Evolutionary conservation across 2,888 invertebrate genomes (phyloP).

Genomic region (Chalcis sispes): DNA sequence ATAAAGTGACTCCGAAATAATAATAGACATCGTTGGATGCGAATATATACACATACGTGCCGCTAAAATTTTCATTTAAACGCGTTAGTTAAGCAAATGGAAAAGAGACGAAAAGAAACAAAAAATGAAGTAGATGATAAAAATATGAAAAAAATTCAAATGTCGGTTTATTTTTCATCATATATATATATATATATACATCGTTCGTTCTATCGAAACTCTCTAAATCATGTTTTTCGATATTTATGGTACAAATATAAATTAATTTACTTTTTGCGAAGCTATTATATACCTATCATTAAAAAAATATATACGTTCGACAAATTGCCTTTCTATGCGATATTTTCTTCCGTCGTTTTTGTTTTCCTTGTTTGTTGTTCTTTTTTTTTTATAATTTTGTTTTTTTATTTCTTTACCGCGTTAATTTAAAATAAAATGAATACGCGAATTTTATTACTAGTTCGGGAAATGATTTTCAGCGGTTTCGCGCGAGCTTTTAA

Average conservation of each 20-base stretch:
- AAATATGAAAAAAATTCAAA: no score
- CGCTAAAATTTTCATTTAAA: no score
- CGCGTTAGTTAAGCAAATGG: no score
- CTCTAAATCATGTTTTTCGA: background rate
- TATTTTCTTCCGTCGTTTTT: background rate
- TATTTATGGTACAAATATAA: no score
- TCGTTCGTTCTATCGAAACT: background rate
- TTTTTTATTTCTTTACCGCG: background rate
- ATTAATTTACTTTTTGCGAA: no score
- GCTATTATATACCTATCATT: no score
- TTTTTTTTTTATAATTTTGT: background rate
- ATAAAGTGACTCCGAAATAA: constrained; percentile 51
- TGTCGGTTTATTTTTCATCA: no score
- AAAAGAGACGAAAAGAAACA: no score
- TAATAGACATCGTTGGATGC: constrained; percentile 50
- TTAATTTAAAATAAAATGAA: constrained; percentile 23
- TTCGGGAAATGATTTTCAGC: constrained; percentile 34
- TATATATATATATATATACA: constrained; percentile 2
- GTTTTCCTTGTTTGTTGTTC: background rate
- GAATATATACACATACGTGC: constrained; percentile 51
- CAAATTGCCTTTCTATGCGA: background rate
- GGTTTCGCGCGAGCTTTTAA: constrained; percentile 13
- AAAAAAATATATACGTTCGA: background rate
- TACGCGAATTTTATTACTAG: background rate
- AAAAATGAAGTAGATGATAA: no score